A percentile compares a stretch with the other conserved stretches of the same genome.
These are phyloP conservation scores for Parnassius apollo DNA, from an alignment of 2,888 invertebrate species.

Conservation along the genomic window DNA sequence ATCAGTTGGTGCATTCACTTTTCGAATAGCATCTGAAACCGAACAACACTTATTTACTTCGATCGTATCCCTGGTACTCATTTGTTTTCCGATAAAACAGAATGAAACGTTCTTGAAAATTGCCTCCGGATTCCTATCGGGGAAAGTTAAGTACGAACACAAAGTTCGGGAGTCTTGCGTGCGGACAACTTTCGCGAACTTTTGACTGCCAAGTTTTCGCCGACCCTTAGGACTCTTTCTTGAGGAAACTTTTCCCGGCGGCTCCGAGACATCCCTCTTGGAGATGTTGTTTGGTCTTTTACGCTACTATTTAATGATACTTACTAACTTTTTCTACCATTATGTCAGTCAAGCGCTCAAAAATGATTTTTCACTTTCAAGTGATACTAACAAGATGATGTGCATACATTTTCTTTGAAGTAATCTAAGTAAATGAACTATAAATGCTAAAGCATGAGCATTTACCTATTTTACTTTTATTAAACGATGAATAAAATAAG, in stretches of 20 bases:
- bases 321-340: conserved; percentile 1
- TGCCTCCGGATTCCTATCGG: conserved; percentile 54
- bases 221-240: conserved; percentile 58
- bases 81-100: conserved; percentile 39
- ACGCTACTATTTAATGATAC: conserved; percentile 6
- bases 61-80: conserved; percentile 36
- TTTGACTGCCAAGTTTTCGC: conserved; percentile 67
- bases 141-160: conserved; percentile 55
- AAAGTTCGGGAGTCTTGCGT: conserved; percentile 55
- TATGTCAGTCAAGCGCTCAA: background rate
- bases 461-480: too few species aligned
- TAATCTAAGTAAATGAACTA: too few species aligned
- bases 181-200: conserved; percentile 68
- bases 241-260: conserved; percentile 58
- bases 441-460: too few species aligned
- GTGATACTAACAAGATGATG: too few species aligned
- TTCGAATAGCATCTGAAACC: conserved; percentile 26
- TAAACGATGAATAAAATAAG: too few species aligned
- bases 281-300: conserved; percentile 37
- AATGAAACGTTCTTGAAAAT: conserved; percentile 35
- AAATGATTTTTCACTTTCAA: background rate
- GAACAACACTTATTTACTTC: conserved; percentile 34
- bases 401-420: too few species aligned
- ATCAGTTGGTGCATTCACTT: conserved; percentile 11
- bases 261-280: conserved; percentile 32